Evolutionary conservation across 1,140 invertebrate genomes (phyloP), one percentile per base, ranked within the genome.

Genomic region (Drosophila takahashii): DNA sequence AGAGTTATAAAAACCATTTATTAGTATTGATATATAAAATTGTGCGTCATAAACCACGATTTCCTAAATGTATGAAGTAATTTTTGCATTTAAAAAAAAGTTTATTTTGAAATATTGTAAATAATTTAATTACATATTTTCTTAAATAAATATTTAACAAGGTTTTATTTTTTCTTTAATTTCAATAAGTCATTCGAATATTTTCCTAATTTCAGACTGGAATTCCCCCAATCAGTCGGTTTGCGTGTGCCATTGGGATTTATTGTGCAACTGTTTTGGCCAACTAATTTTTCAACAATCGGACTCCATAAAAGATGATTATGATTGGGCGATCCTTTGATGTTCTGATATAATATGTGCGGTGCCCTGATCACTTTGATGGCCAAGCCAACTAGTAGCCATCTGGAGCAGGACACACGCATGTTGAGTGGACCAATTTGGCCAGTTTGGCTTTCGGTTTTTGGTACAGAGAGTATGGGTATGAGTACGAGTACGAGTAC

Each of bases 341-440:
- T 32, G 36, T 65, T 70, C 69, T 70, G 66, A 47, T 69, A 34
- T 70, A 64, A 47, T 69, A 34, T 70, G 42, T 54, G 22, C 37
- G 26, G 16, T 41, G 29, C 32, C 56, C n/a, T 29, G 34, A 41
- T 44, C 41, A 22, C 41, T 8, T n/a, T 26, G 65, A 69, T 66
- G 66, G 48, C 36, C 44, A 69, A 70, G 48, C 36, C 44, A 69
- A 70, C 66, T 69, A 70, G 66, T 54, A 67, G 53, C 74, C 79
- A 81, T 79, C 77, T 74, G 75, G 56, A 45, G 52, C 66, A 72
- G 50, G 64, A 62, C 56, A 84, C 79, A 84, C 80, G 81, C 80
- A 79, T 59, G 48, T 50, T 1, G 27, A 41, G 34, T 1, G 16
- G 22, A 36, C 26, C 71, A 83, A 79, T 79, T 83, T 84, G 69